Conservation (phyloP, 2,888 invertebrate genomes). For the Thyatira batis region DNA sequence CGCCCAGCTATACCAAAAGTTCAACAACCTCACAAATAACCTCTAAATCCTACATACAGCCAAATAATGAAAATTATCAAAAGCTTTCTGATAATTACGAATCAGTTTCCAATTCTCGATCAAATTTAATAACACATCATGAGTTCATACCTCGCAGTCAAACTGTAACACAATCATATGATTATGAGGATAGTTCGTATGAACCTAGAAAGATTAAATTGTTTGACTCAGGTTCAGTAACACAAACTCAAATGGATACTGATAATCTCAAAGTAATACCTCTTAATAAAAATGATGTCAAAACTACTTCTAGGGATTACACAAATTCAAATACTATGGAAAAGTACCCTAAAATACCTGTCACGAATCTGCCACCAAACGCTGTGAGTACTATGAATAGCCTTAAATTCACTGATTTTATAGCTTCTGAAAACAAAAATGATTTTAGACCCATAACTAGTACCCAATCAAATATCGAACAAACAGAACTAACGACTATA, state of each 20-base stretch:
- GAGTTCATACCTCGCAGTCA: conserved; percentile 54
- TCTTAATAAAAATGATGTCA: conserved; percentile 21
- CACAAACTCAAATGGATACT: conserved; percentile 8
- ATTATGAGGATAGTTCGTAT: conserved; percentile 52
- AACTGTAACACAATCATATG: conserved; percentile 57
- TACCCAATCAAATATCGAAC: conserved; percentile 6
- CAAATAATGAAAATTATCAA: neutral
- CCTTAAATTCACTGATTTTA: conserved; percentile 43
- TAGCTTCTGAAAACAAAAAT: conserved; percentile 36
- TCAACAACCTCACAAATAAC: conserved; percentile 12
- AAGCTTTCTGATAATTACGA: neutral
- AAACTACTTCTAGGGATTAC: conserved; percentile 26
- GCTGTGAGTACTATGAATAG: conserved; percentile 24
- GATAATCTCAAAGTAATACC: conserved; percentile 25
- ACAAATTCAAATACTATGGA: conserved; percentile 21
- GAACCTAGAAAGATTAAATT: conserved; percentile 44
- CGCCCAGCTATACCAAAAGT: conserved; percentile 9
- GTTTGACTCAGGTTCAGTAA: conserved; percentile 20
- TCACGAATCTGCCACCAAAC: conserved; percentile 28
- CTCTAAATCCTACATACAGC: neutral
- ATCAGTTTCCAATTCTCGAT: conserved; percentile 11
- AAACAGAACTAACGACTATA: conserved; percentile 23
- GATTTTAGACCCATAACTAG: conserved; percentile 45
- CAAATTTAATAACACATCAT: conserved; percentile 52
- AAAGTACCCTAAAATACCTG: conserved; percentile 28